phyloP scores from a whole-genome alignment of 2,113 vertebrate species.

The Neolamprologus caudopunctatus region DNA sequence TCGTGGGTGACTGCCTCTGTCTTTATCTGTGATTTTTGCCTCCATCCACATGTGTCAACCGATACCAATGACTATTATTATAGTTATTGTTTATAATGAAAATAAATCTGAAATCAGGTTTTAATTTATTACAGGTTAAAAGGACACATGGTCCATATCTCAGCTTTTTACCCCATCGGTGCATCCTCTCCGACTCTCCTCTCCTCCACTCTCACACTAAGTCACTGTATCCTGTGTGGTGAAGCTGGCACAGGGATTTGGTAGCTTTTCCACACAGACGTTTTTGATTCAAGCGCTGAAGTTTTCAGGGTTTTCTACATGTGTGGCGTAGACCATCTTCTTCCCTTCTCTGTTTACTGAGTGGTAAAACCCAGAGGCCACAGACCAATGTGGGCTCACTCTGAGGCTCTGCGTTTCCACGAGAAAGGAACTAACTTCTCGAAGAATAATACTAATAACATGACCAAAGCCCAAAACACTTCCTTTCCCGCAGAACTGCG shows the following conservation, averaged over 20 bases:
- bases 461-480: conserved; percentile 26
- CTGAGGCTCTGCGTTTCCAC: conserved; percentile 23
- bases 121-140: background rate
- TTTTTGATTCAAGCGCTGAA: conserved; percentile 31
- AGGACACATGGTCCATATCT: background rate
- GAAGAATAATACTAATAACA: conserved; percentile 48
- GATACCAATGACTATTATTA: background rate
- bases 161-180: background rate
- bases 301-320: conserved; percentile 35
- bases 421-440: conserved; percentile 40
- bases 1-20: background rate
- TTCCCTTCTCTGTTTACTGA: conserved; percentile 54
- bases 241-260: conserved; percentile 10
- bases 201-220: background rate
- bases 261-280: conserved; percentile 39
- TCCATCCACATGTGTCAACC: conserved; percentile 4
- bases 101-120: background rate
- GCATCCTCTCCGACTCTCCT: background rate
- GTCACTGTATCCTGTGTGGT: conserved; percentile 25
- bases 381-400: conserved; percentile 33
- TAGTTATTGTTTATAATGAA: background rate
- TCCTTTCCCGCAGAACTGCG: conserved; percentile 39
- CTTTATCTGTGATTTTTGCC: background rate
- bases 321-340: conserved; percentile 55
- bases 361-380: conserved; percentile 47